A percentile compares a stretch with the other conserved stretches of the same genome.
Evolutionary conservation across 2,888 invertebrate genomes (phyloP).

Genomic region (Panzeria rudis): DNA sequence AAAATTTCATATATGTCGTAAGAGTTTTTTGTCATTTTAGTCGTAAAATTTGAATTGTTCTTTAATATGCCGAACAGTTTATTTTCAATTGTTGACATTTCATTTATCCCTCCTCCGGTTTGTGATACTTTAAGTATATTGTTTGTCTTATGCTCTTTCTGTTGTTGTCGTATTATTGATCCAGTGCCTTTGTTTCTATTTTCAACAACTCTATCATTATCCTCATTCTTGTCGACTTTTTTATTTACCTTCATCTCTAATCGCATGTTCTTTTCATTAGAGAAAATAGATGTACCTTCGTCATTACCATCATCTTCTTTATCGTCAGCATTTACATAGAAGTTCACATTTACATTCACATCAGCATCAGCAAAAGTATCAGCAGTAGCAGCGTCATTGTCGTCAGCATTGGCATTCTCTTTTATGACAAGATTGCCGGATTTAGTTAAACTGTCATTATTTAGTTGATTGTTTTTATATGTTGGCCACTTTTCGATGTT

Average conservation of each 20-base stretch:
- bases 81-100: conserved; percentile 71
- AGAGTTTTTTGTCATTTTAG: conserved; percentile 20
- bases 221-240: conserved; percentile 7
- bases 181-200: conserved; percentile 39
- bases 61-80: conserved; percentile 64
- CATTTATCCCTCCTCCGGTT: conserved; percentile 49
- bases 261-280: conserved; percentile 57
- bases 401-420: conserved; percentile 28
- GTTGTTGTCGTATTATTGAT: conserved; percentile 21
- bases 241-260: conserved; percentile 46
- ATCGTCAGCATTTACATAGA: conserved; percentile 23
- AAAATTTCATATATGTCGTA: conserved; percentile 36
- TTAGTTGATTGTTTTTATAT: conserved; percentile 66
- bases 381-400: not conserved
- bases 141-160: conserved; percentile 8
- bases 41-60: conserved; percentile 43
- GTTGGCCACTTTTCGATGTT: conserved; percentile 62
- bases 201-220: conserved; percentile 29
- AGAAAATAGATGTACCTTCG: conserved; percentile 8
- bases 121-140: conserved; percentile 41
- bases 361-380: not conserved
- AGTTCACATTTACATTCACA: conserved; percentile 12
- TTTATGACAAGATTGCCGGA: conserved; percentile 53
- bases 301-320: conserved; percentile 34
- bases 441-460: conserved; percentile 64